A percentile compares a stretch with the other conserved stretches of the same genome.
phyloP scores from a whole-genome alignment of 1,140 invertebrate genomes.

The Drosophila orena region DNA sequence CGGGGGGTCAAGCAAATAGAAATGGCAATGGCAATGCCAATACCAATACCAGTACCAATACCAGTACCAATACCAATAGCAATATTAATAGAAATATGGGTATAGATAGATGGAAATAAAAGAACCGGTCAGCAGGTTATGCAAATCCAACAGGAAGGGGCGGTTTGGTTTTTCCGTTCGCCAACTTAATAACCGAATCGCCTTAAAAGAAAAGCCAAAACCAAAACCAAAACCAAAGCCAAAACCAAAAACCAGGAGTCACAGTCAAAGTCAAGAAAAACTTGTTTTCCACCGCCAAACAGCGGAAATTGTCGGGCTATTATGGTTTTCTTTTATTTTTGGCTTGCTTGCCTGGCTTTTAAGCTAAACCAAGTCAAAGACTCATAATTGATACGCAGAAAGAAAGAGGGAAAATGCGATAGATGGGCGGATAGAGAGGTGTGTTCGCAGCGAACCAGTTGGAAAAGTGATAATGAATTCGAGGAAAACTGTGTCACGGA shows the following conservation, averaged over 20 bases:
- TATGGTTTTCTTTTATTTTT: slow-evolving; percentile 1
- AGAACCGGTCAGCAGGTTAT: slow-evolving; percentile 25
- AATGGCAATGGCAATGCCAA: background rate
- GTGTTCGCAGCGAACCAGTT: slow-evolving; percentile 28
- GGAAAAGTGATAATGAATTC: slow-evolving; percentile 45
- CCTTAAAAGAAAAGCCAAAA: slow-evolving; percentile 12
- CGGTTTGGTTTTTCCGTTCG: slow-evolving; percentile 8
- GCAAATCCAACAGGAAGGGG: slow-evolving; percentile 40
- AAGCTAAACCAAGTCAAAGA: slow-evolving; percentile 32
- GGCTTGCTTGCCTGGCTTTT: background rate
- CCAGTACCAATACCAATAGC: too few relatives aligned
- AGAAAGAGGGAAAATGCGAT: slow-evolving; percentile 22
- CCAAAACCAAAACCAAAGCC: background rate
- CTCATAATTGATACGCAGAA: slow-evolving; percentile 50
- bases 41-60: too few relatives aligned
- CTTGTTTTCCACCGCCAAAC: slow-evolving; percentile 27
- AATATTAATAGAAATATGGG: too few relatives aligned
- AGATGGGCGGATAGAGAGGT: slow-evolving; percentile 6
- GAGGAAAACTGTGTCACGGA: slow-evolving; percentile 40
- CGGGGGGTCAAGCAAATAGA: slow-evolving; percentile 24
- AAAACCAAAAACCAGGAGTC: slow-evolving; percentile 25
- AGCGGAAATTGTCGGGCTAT: slow-evolving; percentile 41
- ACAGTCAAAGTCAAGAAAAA: slow-evolving; percentile 42
- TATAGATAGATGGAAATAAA: background rate
- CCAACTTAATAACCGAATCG: slow-evolving; percentile 36